Percentiles rank a stretch among this genome's conserved stretches.
Conservation (phyloP, 2,888 invertebrate species). For the Drosophila kanekoi region DNA sequence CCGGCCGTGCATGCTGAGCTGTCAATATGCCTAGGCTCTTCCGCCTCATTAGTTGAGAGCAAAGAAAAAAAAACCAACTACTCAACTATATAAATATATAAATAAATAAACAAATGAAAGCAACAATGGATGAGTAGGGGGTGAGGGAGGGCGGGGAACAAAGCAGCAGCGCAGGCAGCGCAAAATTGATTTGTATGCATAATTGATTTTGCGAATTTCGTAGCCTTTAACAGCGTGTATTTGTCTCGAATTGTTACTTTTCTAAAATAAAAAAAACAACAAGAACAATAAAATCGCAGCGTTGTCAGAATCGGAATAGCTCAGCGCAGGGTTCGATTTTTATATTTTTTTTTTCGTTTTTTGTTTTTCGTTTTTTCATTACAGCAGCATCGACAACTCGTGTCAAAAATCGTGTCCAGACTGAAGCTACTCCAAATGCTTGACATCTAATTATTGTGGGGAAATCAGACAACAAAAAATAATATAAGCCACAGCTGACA, state of each 20-base stretch:
- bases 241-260: conserved; percentile 20
- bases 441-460: conserved; percentile 23
- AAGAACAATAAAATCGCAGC: conserved; percentile 18
- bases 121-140: conserved; percentile 16
- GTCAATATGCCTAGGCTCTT: conserved; percentile 29
- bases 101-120: conserved; percentile 34
- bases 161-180: conserved; percentile 54
- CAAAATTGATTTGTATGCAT: conserved; percentile 72
- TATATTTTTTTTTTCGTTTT: conserved; percentile 7
- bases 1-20: conserved; percentile 11
- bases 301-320: conserved; percentile 49
- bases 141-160: neutral
- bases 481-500: neutral
- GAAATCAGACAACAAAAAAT: conserved; percentile 12
- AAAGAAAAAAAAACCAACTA: conserved; percentile 4
- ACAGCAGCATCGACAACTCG: neutral
- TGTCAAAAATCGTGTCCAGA: conserved; percentile 4
- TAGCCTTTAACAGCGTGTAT: conserved; percentile 59
- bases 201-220: conserved; percentile 67
- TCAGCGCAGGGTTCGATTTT: conserved; percentile 2
- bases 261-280: conserved; percentile 10
- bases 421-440: conserved; percentile 7
- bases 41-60: conserved; percentile 42
- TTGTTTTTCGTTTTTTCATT: conserved; percentile 11
- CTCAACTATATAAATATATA: neutral